Base-by-base conservation (phyloP, 2,113 vertebrate species). In the Pungitius pungitius region DNA sequence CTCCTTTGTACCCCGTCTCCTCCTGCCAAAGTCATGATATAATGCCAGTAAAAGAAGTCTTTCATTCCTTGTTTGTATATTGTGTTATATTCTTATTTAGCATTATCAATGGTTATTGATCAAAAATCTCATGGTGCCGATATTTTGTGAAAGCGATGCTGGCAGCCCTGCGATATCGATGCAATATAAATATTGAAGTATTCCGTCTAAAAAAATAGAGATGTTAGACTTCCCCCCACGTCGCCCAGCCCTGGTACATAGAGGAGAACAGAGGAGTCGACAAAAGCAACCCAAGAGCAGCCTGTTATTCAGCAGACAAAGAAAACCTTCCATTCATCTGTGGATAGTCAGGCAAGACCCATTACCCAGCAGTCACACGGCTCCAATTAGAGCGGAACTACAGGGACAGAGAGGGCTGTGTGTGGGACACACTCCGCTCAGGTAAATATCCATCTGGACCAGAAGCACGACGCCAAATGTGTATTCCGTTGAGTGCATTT, bases 331-430 rank as follows among this genome's bases (percentile, higher is more conserved):
- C 54, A 78, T 86, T 85, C 74, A 89, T 80, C 37, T 81, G 69
- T 20, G 60, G 69, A 81, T 49, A 63, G 87, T 90, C 89, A 88
- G 88, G 65, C 78, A 73, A 75, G 85, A 81, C 66, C 86, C 42
- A 89, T 88, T 88, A 82, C 56, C 64, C 74, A 67, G 45, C 66
- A 88, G 81, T 90, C 91, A 88, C 82, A 88, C 79, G 56, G 78
- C 83, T 78, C 70, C 85, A 81, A 87, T 89, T 91, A 87, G 72
- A 85, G 70, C 8, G 15, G 37, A 55, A 65, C 76, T 43, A 59
- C 51, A 78, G 78, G 85, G 68, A 89, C 68, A 78, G 54, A 80
- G 73, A 72, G 37, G 14, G 49, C 74, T 83, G 66, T 79, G 75
- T 89, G 70, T 24, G 43, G 74, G 51, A 81, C 74, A 60, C 76